Evolutionary conservation across 2,888 invertebrate genomes (phyloP).

Genomic region (Acanthoscelides obtectus): DNA sequence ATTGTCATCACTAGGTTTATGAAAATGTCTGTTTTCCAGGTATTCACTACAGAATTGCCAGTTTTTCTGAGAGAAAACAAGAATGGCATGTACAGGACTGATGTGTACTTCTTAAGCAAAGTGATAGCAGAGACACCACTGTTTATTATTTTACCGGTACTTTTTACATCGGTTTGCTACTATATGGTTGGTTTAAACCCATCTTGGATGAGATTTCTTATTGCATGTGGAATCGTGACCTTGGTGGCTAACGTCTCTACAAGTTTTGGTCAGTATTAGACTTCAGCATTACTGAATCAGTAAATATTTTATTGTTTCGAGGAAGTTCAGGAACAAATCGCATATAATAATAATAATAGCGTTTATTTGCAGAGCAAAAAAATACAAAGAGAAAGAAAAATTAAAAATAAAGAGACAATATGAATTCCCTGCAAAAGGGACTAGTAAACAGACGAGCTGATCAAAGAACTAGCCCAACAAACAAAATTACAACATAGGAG

Average conservation of each 20-base stretch:
- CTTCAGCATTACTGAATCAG: no score
- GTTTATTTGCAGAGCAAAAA: no score
- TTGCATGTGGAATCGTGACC: conserved; percentile 67
- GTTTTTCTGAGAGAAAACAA: conserved; percentile 85
- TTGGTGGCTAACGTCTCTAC: conserved; percentile 86
- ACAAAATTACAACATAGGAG: no score
- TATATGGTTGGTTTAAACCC: conserved; percentile 84
- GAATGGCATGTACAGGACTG: conserved; percentile 86
- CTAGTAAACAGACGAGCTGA: no score
- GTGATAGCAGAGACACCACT: conserved; percentile 85
- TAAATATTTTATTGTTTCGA: no score
- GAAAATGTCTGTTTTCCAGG: no score
- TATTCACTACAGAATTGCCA: conserved; percentile 84
- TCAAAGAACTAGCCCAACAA: no score
- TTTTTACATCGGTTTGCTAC: conserved; percentile 80
- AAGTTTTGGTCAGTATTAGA: conserved; percentile 64
- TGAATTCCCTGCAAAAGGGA: no score
- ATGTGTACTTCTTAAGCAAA: conserved; percentile 88
- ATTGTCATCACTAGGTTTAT: not conserved
- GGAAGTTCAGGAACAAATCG: no score
- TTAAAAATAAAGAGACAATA: no score
- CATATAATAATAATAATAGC: no score
- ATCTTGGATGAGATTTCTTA: conserved; percentile 64
- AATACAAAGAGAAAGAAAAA: no score
- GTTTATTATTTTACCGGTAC: conserved; percentile 74